Evolutionary conservation across 2,113 vertebrate genomes (phyloP), one percentile per base, ranked within the genome.

Genomic region (Marmota monax): DNA sequence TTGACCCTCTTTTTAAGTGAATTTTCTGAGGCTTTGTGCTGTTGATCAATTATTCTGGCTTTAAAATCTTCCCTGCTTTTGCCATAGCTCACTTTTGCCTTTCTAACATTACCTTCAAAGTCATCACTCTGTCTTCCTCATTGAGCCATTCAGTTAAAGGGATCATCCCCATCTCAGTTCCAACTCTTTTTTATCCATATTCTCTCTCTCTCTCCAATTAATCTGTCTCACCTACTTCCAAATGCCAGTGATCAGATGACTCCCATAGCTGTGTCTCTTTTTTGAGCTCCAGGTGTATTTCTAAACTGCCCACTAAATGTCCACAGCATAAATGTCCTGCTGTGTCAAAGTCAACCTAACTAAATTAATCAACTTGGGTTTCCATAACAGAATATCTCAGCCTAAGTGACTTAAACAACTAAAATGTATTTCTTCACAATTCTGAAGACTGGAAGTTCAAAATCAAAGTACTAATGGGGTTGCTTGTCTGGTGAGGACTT

Each of bases 21-120:
- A 96, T 78, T 96, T 95, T 72, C 69, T 16, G 5, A 84, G 27
- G 27, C 53, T 65, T 84, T 73, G 42, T 78, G 58, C 14, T 72
- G 32, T 37, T 48, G 8, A 78, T 72, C 63, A 37, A 92, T 45
- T 89, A 65, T 56, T 58, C 16, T 85, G 25, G 22, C 73, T 89
- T 89, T 32, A 53, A 45, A 61, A 94, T 7, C 7, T 72, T 27
- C 70, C 48, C 89, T 70, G 25, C n/a, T 88, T 93, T 69, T 90
- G 25, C 56, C 37, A 7, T n/a, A 39, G 16, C 65, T 79, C 63
- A 61, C 63, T 79, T 95, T 79, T 61, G 42, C 42, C 45, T 93
- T 95, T 58, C 18, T 51, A 65, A 84, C 4, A 42, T 18, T 61
- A 45, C 45, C 37, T 56, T 91, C 48, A 25, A 61, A 61, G 76